phyloP scores from a whole-genome alignment of 2,113 vertebrate species.

The Boleophthalmus pectinirostris region DNA sequence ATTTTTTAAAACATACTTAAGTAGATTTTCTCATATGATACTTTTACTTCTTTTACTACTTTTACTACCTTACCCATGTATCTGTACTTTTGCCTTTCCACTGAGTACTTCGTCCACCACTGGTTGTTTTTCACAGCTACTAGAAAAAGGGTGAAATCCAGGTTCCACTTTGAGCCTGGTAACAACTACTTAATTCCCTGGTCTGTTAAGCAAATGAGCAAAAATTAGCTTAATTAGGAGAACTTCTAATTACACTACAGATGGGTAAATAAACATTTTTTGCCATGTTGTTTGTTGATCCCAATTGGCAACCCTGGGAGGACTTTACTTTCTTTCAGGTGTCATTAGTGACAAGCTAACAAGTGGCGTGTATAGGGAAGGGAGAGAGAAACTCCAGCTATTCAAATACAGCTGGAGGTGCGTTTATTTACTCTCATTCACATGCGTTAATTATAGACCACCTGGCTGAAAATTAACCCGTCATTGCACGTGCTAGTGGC shows the following conservation, averaged over 20 bases:
- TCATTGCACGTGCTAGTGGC: conserved; percentile 27
- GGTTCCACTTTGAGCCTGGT: conserved; percentile 15
- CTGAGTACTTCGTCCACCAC: no score
- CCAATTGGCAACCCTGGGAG: conserved; percentile 22
- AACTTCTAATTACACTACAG: conserved; percentile 26
- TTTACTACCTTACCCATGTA: no score
- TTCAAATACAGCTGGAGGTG: conserved; percentile 75
- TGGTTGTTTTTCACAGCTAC: conserved; percentile 5
- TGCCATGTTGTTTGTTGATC: conserved; percentile 11
- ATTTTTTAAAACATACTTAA: no score
- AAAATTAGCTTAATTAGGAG: conserved; percentile 32
- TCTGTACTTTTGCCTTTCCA: no score
- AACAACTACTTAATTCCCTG: conserved; percentile 10
- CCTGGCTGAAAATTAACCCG: conserved; percentile 64
- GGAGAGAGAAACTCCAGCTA: conserved; percentile 63
- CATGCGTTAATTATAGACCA: conserved; percentile 69
- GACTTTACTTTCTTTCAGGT: conserved; percentile 49
- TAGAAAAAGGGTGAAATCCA: conserved; percentile 5
- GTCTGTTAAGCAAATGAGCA: conserved; percentile 34
- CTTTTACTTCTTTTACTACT: no score
- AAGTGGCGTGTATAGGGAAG: conserved; percentile 41
- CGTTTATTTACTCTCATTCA: conserved; percentile 71
- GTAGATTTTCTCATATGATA: no score
- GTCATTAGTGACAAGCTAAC: conserved; percentile 25
- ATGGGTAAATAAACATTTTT: conserved; percentile 39